Percentiles rank a stretch among this genome's conserved stretches.
These are phyloP conservation scores for Arvicanthis niloticus DNA, from an alignment of 2,113 vertebrate genomes.

Conservation along the genomic window DNA sequence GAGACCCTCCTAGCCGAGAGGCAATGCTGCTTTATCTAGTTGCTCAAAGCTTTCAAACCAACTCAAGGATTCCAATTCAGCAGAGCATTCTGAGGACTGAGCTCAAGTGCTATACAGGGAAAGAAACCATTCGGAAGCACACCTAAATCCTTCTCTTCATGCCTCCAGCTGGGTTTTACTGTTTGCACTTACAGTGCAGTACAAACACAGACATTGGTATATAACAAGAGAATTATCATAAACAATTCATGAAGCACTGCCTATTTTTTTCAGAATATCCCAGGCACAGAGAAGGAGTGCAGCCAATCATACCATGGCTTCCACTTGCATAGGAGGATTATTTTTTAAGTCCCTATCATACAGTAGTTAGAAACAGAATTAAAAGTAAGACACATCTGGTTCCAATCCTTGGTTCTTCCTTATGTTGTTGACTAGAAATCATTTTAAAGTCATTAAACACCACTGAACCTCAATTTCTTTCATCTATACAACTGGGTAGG, in stretches of 20 bases:
- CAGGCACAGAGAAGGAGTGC: neutral
- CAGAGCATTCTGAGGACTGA: constrained; percentile 44
- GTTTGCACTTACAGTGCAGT: constrained; percentile 55
- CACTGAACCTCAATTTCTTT: constrained; percentile 71
- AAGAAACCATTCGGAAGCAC: constrained; percentile 57
- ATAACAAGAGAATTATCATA: constrained; percentile 56
- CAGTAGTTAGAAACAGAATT: constrained; percentile 61
- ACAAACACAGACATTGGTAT: constrained; percentile 60
- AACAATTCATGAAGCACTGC: constrained; percentile 59
- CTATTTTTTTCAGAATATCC: constrained; percentile 52
- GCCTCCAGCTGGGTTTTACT: constrained; percentile 48
- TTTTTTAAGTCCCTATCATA: constrained; percentile 53
- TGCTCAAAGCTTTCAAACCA: constrained; percentile 15
- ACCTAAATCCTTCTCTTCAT: constrained; percentile 10
- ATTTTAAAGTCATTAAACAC: constrained; percentile 73
- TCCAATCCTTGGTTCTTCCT: constrained; percentile 57
- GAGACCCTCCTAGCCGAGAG: neutral
- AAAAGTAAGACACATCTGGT: constrained; percentile 60
- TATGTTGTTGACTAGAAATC: constrained; percentile 56
- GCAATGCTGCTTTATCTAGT: neutral
- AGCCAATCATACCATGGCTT: constrained; percentile 8
- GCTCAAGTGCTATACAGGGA: constrained; percentile 1
- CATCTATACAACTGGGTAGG: constrained; percentile 45
- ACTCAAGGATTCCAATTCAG: constrained; percentile 56
- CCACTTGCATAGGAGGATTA: neutral